Conservation (phyloP, 2,888 invertebrate genomes). For the Tillus elongatus region DNA sequence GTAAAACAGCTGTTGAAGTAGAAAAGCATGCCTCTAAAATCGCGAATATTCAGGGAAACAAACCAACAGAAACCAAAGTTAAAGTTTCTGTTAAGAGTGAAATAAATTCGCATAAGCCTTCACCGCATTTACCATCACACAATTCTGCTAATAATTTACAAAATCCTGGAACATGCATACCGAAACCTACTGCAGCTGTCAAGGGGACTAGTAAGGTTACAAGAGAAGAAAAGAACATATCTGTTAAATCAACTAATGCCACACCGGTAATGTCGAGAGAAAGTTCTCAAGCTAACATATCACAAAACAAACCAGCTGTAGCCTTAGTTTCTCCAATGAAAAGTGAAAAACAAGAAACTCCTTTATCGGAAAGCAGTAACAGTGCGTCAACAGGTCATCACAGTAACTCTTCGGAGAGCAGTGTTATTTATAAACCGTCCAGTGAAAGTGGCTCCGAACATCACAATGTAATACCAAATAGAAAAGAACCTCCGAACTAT, state of each 20-base stretch:
- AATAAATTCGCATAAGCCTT: constrained; percentile 15
- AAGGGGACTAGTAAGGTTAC: constrained; percentile 76
- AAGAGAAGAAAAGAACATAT: constrained; percentile 44
- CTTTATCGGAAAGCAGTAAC: constrained; percentile 62
- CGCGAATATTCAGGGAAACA: constrained; percentile 32
- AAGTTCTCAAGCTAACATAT: constrained; percentile 31
- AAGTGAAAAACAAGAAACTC: constrained; percentile 43
- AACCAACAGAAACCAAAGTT: constrained; percentile 36
- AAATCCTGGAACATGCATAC: constrained; percentile 58
- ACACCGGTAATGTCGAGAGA: constrained; percentile 36
- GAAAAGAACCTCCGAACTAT: constrained; percentile 47
- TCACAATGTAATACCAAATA: constrained; percentile 43
- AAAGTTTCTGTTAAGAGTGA: constrained; percentile 24
- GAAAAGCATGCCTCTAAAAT: constrained; percentile 40
- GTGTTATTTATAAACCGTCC: constrained; percentile 64
- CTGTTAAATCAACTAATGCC: constrained; percentile 35
- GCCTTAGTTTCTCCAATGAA: constrained; percentile 70
- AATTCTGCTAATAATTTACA: constrained; percentile 18
- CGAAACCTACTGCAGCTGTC: constrained; percentile 85
- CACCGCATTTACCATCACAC: constrained; percentile 20
- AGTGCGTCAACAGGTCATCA: constrained; percentile 58
- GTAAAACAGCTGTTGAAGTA: constrained; percentile 34
- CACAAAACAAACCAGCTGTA: constrained; percentile 32
- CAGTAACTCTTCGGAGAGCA: constrained; percentile 64
- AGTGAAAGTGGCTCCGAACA: constrained; percentile 61